A percentile compares a stretch with the other conserved stretches of the same genome.
Conservation (phyloP, 2,888 invertebrate genomes). For the Megastigmus dorsalis region DNA sequence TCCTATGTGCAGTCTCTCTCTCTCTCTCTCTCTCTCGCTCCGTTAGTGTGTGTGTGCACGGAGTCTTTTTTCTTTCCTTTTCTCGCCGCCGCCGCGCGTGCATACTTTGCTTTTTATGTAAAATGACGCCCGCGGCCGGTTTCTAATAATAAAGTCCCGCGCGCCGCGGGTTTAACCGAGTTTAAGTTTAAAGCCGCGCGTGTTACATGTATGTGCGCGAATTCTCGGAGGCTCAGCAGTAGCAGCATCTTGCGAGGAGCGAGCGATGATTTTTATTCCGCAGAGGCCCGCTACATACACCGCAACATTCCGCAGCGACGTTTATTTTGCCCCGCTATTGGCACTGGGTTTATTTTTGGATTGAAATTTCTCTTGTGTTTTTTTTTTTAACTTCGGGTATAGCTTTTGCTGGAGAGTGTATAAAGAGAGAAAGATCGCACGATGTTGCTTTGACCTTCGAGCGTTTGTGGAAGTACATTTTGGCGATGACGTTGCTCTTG, state of each 20-base stretch:
- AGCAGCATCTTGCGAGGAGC: too few species aligned
- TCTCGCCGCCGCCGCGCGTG: neutral
- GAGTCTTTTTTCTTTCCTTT: neutral
- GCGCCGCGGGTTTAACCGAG: neutral
- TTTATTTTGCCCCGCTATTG: slow-evolving; percentile 28
- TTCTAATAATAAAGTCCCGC: slow-evolving; percentile 50
- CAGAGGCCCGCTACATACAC: too few species aligned
- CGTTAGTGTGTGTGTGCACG: too few species aligned
- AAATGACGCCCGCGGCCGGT: slow-evolving; percentile 21
- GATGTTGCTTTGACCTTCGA: too few species aligned
- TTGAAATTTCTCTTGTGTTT: neutral
- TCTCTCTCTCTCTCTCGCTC: neutral
- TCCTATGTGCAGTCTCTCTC: neutral
- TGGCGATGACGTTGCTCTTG: too few species aligned
- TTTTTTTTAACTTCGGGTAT: neutral
- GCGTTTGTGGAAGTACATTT: too few species aligned
- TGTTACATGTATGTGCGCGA: too few species aligned
- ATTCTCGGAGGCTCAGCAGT: slow-evolving; percentile 24
- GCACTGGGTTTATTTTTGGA: slow-evolving; percentile 3
- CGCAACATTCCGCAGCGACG: slow-evolving; percentile 11
- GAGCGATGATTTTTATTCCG: slow-evolving; percentile 26
- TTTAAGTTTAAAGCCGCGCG: neutral
- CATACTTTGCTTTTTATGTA: slow-evolving; percentile 17
- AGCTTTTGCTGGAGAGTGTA: neutral
- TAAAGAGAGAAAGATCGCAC: too few species aligned